A percentile compares a stretch with the other conserved stretches of the same genome.
phyloP scores from a whole-genome alignment of 2,888 invertebrate genomes.

The Drosophila niveifrons region DNA sequence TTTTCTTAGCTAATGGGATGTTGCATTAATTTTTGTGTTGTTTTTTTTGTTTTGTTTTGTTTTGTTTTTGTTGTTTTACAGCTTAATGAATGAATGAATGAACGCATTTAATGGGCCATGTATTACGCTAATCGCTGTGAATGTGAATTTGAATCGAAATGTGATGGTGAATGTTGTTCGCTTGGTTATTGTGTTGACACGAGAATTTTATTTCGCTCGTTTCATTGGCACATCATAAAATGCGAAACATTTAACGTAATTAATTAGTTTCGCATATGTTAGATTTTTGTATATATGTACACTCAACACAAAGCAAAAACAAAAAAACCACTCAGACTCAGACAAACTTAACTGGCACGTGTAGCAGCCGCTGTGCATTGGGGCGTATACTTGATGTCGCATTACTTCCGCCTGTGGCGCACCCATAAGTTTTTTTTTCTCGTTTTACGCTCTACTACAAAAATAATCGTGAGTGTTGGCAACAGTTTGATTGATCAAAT shows the following conservation, averaged over 20 bases:
- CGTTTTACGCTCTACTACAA: slow-evolving; percentile 3
- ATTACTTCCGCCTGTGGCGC: slow-evolving; percentile 52
- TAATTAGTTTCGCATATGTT: slow-evolving; percentile 54
- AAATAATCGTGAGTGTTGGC: slow-evolving; percentile 10
- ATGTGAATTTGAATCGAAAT: slow-evolving; percentile 15
- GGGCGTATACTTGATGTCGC: slow-evolving; percentile 56
- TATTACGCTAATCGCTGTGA: slow-evolving; percentile 29
- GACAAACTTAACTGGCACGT: slow-evolving; percentile 52
- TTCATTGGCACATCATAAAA: slow-evolving; percentile 73
- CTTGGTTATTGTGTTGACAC: slow-evolving; percentile 22
- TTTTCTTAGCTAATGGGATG: slow-evolving; percentile 33
- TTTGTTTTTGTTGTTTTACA: not conserved
- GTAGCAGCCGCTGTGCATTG: slow-evolving; percentile 41
- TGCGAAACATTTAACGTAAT: slow-evolving; percentile 58
- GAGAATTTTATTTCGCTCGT: slow-evolving; percentile 51
- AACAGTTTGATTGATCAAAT: slow-evolving; percentile 16
- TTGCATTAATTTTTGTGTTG: slow-evolving; percentile 4
- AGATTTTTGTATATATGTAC: slow-evolving; percentile 9
- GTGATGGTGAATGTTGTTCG: slow-evolving; percentile 10
- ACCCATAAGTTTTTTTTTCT: slow-evolving; percentile 33
- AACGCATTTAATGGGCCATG: slow-evolving; percentile 33
- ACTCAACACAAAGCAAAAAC: not conserved
- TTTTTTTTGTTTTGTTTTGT: not conserved
- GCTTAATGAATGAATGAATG: slow-evolving; percentile 46
- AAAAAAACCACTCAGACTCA: slow-evolving; percentile 6